phyloP scores from a whole-genome alignment of 2,797 vertebrate genomes.

The Acanthiza pusilla region DNA sequence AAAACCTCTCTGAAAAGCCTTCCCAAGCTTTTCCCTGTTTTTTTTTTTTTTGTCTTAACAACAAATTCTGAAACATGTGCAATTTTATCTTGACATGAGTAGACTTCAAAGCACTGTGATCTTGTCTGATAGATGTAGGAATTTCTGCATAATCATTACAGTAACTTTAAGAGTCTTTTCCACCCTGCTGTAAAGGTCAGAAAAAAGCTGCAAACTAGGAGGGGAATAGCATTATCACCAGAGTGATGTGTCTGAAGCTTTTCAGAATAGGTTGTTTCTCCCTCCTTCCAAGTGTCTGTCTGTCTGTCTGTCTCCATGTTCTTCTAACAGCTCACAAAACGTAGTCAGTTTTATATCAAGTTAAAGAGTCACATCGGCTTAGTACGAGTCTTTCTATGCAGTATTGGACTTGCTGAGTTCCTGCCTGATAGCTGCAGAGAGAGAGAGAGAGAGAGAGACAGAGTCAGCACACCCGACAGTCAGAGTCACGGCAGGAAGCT shows the following conservation, averaged over 20 bases:
- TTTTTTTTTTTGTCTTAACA: constrained; percentile 67
- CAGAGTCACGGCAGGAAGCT: neutral
- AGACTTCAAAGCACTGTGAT: constrained; percentile 73
- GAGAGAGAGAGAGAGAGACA: neutral
- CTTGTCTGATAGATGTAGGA: constrained; percentile 72
- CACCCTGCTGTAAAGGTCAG: constrained; percentile 74
- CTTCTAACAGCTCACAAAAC: constrained; percentile 77
- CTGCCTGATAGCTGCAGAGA: constrained; percentile 90
- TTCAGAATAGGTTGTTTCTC: constrained; percentile 64
- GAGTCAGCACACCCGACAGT: neutral
- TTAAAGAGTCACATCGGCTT: constrained; percentile 70
- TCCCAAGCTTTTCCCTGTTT: constrained; percentile 67
- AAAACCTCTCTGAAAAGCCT: constrained; percentile 74
- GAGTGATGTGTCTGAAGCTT: constrained; percentile 68
- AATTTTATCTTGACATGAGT: constrained; percentile 75
- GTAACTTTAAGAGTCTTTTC: constrained; percentile 76
- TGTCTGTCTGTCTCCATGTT: constrained; percentile 68
- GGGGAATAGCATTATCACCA: constrained; percentile 71
- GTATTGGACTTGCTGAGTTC: constrained; percentile 94
- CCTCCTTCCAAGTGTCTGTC: constrained; percentile 69
- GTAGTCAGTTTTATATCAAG: constrained; percentile 74
- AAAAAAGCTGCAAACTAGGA: constrained; percentile 75
- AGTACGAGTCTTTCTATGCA: constrained; percentile 79
- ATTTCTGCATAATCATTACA: constrained; percentile 83
- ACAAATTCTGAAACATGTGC: constrained; percentile 76